Conservation (phyloP, 1,140 invertebrate genomes). For the Macrobrachium rosenbergii region DNA sequence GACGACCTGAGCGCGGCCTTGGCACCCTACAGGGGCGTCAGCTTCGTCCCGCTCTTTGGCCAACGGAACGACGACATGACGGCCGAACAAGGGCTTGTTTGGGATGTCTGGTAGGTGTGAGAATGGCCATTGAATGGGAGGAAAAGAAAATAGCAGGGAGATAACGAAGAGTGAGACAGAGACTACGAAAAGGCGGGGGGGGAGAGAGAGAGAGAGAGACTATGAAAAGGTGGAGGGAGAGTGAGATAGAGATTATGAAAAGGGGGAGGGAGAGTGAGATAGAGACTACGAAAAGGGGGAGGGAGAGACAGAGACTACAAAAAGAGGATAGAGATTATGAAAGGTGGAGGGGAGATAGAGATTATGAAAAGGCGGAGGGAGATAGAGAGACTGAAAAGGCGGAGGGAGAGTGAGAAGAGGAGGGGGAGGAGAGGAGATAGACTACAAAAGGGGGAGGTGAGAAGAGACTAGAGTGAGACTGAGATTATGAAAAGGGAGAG, state of each 20-base stretch:
- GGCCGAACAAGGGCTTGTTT: conserved; percentile 46
- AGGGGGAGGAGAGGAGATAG: not conserved
- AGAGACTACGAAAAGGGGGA: not conserved
- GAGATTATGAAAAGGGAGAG: not conserved
- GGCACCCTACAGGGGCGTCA: conserved; percentile 66
- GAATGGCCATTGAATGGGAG: not conserved
- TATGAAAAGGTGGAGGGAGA: not conserved
- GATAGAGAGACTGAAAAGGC: not conserved
- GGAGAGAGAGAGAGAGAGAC: not conserved
- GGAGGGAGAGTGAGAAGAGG: not conserved
- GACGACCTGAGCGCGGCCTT: conserved; percentile 66
- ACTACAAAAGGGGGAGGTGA: not conserved
- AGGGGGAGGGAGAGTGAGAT: not conserved
- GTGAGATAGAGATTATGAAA: not conserved
- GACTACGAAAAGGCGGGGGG: no score
- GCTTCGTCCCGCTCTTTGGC: conserved; percentile 53
- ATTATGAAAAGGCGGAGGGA: no score
- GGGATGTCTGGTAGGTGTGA: conserved; percentile 56
- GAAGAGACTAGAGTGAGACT: not conserved
- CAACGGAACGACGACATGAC: conserved; percentile 36
- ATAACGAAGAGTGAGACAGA: not conserved
- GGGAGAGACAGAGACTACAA: no score
- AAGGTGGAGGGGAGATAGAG: not conserved
- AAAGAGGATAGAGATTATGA: not conserved
- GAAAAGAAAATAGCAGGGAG: not conserved